phyloP scores from a whole-genome alignment of 1,140 invertebrate genomes.

The Holotrichia oblita region DNA sequence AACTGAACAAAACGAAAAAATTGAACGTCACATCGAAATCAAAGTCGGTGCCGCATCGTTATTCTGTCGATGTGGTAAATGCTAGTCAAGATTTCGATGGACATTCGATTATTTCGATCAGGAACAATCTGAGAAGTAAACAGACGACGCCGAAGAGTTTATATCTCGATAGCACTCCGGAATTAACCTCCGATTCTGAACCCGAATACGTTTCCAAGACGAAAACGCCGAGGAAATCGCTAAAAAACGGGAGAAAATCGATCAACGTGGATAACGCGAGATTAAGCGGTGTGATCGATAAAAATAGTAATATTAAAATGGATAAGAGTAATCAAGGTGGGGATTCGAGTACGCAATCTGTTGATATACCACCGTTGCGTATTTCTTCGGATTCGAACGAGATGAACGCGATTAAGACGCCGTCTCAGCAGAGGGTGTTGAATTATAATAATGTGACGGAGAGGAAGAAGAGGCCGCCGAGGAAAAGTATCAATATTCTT shows the following conservation, averaged over 20 bases:
- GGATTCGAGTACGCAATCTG: background rate
- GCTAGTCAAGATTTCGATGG: background rate
- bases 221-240: background rate
- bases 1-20: constrained; percentile 40
- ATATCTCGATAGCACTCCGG: background rate
- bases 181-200: constrained; percentile 33
- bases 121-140: background rate
- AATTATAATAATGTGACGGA: constrained; percentile 22
- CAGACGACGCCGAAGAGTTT: background rate
- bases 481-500: background rate
- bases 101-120: background rate
- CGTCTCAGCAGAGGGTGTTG: background rate
- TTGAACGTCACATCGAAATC: background rate
- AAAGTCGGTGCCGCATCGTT: background rate
- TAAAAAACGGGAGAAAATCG: background rate
- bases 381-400: background rate
- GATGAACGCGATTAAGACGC: background rate
- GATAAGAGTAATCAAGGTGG: background rate
- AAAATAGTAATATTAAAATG: background rate
- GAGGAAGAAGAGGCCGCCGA: constrained; percentile 14
- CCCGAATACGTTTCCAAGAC: background rate
- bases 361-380: background rate
- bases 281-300: background rate
- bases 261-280: background rate
- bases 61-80: background rate